A percentile compares a stretch with the other conserved stretches of the same genome.
phyloP scores from a whole-genome alignment of 1,140 invertebrate genomes.

The Piezodorus guildinii region DNA sequence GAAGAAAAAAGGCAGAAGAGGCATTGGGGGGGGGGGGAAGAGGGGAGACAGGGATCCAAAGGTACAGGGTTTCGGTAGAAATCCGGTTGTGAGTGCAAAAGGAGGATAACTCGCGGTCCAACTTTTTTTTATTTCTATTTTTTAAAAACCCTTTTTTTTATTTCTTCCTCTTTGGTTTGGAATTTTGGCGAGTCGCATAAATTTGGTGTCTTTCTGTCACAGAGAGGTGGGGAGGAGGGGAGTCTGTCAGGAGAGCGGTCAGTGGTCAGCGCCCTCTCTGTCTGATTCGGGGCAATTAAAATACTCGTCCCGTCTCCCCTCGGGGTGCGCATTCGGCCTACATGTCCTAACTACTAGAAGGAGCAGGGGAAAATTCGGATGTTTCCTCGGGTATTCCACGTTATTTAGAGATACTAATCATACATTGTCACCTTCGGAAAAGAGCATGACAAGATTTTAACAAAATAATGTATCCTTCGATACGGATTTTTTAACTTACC shows the following conservation, averaged over 20 bases:
- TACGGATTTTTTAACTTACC: no score
- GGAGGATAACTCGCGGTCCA: constrained; percentile 15
- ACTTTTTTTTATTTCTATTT: constrained; percentile 1
- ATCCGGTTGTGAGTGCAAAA: constrained; percentile 26
- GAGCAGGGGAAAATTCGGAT: no score
- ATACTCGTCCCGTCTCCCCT: no score
- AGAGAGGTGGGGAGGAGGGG: constrained; percentile 13
- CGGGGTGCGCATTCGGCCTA: no score
- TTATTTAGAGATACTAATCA: no score
- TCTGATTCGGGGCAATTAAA: constrained; percentile 7
- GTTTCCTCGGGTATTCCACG: no score
- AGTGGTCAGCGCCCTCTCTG: constrained; percentile 1
- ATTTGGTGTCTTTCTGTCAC: constrained; percentile 23
- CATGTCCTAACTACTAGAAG: no score
- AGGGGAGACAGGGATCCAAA: not conserved
- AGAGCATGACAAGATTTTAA: no score
- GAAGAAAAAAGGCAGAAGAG: not conserved
- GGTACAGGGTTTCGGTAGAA: constrained; percentile 25
- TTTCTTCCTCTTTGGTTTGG: constrained; percentile 23
- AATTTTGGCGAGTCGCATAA: constrained; percentile 25
- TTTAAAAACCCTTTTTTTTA: constrained; percentile 18
- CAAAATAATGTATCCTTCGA: no score
- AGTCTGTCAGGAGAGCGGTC: constrained; percentile 14
- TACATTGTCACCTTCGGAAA: no score
- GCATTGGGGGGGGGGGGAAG: not conserved